A percentile compares a stretch with the other conserved stretches of the same genome.
phyloP scores from a whole-genome alignment of 1,140 invertebrate species.

The Triops longicaudatus region DNA sequence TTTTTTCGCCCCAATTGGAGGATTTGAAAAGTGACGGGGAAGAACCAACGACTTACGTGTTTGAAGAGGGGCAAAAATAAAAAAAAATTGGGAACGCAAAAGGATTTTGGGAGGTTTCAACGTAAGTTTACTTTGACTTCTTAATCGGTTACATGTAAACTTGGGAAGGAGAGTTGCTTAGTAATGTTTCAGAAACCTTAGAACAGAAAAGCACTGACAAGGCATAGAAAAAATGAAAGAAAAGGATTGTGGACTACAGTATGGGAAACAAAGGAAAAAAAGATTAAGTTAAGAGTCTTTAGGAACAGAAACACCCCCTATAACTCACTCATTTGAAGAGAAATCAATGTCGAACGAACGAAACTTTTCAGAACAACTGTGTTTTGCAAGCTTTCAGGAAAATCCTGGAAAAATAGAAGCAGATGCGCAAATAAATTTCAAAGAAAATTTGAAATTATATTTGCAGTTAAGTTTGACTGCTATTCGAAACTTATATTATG shows the following conservation, averaged over 20 bases:
- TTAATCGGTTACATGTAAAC: constrained; percentile 11
- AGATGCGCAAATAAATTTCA: too few relatives aligned
- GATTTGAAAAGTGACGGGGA: too few relatives aligned
- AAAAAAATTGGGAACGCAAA: background rate
- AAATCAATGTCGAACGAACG: too few relatives aligned
- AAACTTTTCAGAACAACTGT: too few relatives aligned
- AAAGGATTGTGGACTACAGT: background rate
- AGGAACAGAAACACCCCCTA: background rate
- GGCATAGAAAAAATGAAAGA: background rate
- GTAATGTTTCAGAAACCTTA: background rate
- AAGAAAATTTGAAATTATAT: too few relatives aligned
- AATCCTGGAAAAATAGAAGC: too few relatives aligned
- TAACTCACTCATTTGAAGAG: background rate
- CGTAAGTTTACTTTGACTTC: background rate
- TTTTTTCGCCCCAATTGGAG: too few relatives aligned
- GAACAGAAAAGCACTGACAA: background rate
- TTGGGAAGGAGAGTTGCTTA: background rate
- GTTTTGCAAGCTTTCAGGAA: too few relatives aligned
- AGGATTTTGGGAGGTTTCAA: background rate
- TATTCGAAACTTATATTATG: too few relatives aligned
- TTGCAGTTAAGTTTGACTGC: too few relatives aligned
- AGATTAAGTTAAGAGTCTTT: background rate
- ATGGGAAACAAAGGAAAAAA: background rate
- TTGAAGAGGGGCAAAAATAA: background rate
- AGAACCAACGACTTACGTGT: too few relatives aligned